These are phyloP conservation scores for Eospalax fontanierii DNA, from an alignment of 2,797 vertebrate genomes.

Conservation along the genomic window DNA sequence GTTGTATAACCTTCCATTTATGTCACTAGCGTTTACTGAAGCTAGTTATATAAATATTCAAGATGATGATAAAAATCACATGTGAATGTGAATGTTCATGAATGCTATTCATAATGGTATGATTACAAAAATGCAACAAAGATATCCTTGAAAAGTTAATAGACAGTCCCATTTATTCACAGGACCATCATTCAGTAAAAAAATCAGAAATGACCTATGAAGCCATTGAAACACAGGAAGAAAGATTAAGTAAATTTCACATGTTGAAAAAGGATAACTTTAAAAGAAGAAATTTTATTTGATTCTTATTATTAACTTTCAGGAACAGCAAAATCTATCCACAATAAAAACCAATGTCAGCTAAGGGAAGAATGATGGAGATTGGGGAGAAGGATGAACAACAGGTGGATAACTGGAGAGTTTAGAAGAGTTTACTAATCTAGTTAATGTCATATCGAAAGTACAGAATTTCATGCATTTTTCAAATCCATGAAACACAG, in stretches of 20 bases:
- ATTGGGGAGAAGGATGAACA: neutral
- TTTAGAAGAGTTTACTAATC: neutral
- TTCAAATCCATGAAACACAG: neutral
- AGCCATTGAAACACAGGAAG: neutral
- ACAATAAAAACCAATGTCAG: neutral
- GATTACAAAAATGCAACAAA: neutral
- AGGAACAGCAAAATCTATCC: neutral
- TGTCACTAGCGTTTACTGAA: neutral
- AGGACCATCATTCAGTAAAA: neutral
- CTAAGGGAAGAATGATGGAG: neutral
- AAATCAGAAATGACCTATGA: neutral
- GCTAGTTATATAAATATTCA: neutral
- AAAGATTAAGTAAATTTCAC: neutral
- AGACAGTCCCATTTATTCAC: neutral
- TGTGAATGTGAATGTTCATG: neutral
- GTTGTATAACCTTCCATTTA: neutral
- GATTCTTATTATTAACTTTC: neutral
- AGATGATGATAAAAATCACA: neutral
- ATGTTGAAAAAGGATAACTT: neutral
- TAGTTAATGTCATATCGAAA: too few relatives aligned
- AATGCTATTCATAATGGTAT: neutral
- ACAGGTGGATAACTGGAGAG: fast-evolving
- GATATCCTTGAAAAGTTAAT: neutral
- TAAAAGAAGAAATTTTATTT: neutral
- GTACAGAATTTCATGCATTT: neutral